Evolutionary conservation across 2,797 vertebrate species (phyloP), one percentile per base, ranked within the genome.

Genomic region (Melopsittacus undulatus): DNA sequence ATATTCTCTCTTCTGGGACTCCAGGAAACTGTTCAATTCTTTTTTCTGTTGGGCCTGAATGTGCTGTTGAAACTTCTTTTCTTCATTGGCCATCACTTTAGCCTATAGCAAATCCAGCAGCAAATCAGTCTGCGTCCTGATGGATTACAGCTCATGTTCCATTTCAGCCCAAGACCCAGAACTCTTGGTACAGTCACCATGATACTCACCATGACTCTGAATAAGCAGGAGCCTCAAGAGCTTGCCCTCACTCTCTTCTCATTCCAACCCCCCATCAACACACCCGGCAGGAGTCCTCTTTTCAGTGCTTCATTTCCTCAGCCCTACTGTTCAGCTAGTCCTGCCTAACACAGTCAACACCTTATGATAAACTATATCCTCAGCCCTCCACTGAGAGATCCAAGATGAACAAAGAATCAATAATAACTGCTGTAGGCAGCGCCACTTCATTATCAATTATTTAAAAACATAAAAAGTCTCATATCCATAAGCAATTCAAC

Each of bases 1-100:
- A 96, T 99, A 99, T 95, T 99, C 99, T 89, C 99, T 98, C 96
- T 99, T 99, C 97, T 99, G 99, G 14, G 99, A 99, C 96, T 99
- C 99, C 79, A 99, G 94, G 96, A 99, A 99, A 97, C 98, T 99
- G 97, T 98, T 99, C 34, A 99, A 97, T 93, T 99, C 99, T 97
- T 99, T 99, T 97, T 99, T 99, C 97, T 99, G 99, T 90, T 99
- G 99, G 96, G 98, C 99, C 97, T 99, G 99, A 96, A 99, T 99
- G 96, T 99, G 99, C 84, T 99, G 99, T 68, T 99, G 99, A 95
- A 99, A 99, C 97, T 99, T 99, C 98, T 99, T 99, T 95, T 99
- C 99, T 95, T 99, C 99, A 21, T 99, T 99, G 92, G 97, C 97
- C 97, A 99, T 99, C 7, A 99, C 98, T 98, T 99, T 99, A 92